phyloP scores from a whole-genome alignment of 2,797 vertebrate species.

The Mallotus villosus region DNA sequence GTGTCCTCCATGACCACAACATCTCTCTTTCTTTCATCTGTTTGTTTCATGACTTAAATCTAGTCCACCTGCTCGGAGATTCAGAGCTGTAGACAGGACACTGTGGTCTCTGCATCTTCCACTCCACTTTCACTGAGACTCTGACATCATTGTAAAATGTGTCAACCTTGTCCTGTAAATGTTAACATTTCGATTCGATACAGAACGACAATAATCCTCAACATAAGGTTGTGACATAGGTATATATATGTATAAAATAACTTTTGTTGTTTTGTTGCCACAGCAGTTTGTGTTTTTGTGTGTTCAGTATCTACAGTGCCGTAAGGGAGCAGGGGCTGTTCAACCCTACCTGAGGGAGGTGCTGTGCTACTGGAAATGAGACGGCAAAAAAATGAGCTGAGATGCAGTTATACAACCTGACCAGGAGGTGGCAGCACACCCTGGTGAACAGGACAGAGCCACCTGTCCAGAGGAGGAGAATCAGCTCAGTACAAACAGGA shows the following conservation, averaged over 20 bases:
- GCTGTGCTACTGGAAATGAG: slow-evolving; percentile 25
- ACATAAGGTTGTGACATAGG: background rate
- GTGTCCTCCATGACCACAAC: no score
- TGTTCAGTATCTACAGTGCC: background rate
- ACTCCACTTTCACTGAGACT: background rate
- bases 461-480: slow-evolving; percentile 19
- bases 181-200: background rate
- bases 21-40: background rate
- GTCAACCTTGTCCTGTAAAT: background rate
- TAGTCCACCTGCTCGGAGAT: background rate
- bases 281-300: background rate
- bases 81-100: slow-evolving; percentile 41
- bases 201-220: background rate
- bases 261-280: background rate
- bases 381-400: background rate
- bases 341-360: slow-evolving; percentile 26
- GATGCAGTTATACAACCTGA: slow-evolving; percentile 34
- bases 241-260: background rate
- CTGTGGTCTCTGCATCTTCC: slow-evolving; percentile 24
- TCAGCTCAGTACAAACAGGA: background rate
- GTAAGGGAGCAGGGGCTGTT: background rate
- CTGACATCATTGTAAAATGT: no score
- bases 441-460: slow-evolving; percentile 45
- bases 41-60: background rate
- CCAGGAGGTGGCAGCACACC: slow-evolving; percentile 76